phyloP scores from a whole-genome alignment of 2,797 vertebrate species.

The Phylloscopus collybita region DNA sequence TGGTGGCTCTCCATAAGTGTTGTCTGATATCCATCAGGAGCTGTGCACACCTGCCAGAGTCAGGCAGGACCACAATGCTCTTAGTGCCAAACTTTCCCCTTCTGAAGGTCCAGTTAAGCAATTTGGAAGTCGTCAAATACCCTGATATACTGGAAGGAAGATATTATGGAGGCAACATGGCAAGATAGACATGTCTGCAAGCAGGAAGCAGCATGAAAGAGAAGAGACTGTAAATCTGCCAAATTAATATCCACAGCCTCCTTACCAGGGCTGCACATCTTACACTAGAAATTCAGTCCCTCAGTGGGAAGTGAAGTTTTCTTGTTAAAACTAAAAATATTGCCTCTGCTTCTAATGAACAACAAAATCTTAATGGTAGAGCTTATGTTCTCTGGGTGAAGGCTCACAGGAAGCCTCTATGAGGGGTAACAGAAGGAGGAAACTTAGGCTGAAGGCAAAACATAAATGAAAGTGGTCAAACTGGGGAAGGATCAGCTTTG shows the following conservation, averaged over 20 bases:
- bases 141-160: neutral
- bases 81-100: neutral
- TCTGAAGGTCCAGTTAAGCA: neutral
- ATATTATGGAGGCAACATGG: neutral
- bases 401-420: neutral
- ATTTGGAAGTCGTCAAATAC: neutral
- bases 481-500: neutral
- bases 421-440: neutral
- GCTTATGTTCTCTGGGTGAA: neutral
- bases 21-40: neutral
- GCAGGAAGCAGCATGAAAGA: neutral
- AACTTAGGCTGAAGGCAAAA: neutral
- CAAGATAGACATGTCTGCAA: neutral
- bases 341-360: neutral
- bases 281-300: neutral
- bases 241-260: neutral
- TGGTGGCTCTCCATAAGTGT: fast-evolving
- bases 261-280: neutral
- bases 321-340: neutral
- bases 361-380: neutral
- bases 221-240: neutral
- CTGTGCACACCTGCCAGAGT: neutral
- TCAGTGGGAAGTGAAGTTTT: neutral
- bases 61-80: neutral
- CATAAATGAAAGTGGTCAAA: neutral